Percentiles rank a stretch among this genome's conserved stretches.
Conservation (phyloP, 2,888 invertebrate species). For the Parnassius smintheus region DNA sequence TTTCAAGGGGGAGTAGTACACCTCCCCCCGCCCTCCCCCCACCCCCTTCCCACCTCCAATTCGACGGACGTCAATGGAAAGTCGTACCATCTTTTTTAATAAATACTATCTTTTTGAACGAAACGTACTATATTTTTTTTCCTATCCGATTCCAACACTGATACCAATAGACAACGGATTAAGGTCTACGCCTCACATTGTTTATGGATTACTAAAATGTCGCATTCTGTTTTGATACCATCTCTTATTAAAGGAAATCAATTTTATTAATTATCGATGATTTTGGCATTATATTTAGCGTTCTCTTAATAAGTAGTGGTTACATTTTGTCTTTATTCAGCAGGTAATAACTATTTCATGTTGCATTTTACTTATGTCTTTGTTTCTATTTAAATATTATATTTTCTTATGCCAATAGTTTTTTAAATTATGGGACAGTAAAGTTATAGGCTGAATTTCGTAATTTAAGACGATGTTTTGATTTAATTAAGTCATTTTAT, state of each 20-base stretch:
- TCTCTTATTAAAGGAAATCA: constrained; percentile 63
- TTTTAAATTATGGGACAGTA: constrained; percentile 25
- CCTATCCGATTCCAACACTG: no score
- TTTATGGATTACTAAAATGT: constrained; percentile 70
- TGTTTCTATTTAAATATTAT: constrained; percentile 41
- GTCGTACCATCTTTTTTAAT: no score
- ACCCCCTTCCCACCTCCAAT: no score
- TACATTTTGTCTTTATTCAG: constrained; percentile 33
- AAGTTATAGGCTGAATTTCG: not conserved
- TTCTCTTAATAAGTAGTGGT: constrained; percentile 43
- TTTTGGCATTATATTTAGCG: constrained; percentile 42
- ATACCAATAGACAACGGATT: no score
- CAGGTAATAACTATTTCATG: constrained; percentile 37
- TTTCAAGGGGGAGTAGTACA: no score
- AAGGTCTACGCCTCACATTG: constrained; percentile 28
- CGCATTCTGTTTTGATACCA: constrained; percentile 76
- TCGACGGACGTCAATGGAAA: no score
- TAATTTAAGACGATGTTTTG: not conserved
- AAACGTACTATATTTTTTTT: no score
- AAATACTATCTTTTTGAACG: no score
- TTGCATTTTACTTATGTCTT: constrained; percentile 29
- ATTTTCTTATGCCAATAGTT: constrained; percentile 42
- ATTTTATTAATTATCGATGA: constrained; percentile 57
- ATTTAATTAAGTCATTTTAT: not conserved
- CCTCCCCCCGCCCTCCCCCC: no score